Conservation (phyloP, 2,888 invertebrate genomes). For the Mesochorus sp. region DNA sequence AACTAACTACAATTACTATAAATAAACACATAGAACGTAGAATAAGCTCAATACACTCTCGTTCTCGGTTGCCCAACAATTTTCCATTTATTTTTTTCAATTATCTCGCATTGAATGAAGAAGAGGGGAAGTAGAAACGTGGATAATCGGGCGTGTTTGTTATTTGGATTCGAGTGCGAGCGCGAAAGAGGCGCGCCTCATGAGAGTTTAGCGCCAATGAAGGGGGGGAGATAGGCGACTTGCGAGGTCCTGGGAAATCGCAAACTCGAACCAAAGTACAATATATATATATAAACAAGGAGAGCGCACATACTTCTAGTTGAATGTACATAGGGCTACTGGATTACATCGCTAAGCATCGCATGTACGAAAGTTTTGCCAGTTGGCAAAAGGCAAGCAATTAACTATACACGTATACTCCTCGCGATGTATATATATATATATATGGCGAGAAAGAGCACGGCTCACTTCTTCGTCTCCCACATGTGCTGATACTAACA, state of each 20-base stretch:
- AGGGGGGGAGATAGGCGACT: not conserved
- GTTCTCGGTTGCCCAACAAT: too few relatives aligned
- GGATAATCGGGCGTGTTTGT: constrained; percentile 10
- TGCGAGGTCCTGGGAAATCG: constrained; percentile 34
- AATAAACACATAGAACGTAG: not conserved
- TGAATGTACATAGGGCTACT: constrained; percentile 14
- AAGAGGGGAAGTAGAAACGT: too few relatives aligned
- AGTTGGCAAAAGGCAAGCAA: constrained; percentile 39
- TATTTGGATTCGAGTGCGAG: not conserved
- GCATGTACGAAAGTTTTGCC: constrained; percentile 33
- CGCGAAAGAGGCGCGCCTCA: constrained; percentile 8
- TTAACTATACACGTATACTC: constrained; percentile 18
- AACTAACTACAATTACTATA: not conserved
- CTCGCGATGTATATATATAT: not conserved
- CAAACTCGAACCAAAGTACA: not conserved
- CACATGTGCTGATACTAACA: not conserved
- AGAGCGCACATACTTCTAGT: not conserved
- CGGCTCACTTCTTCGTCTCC: constrained; percentile 16
- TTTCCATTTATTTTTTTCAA: too few relatives aligned
- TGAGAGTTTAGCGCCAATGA: not conserved
- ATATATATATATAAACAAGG: not conserved
- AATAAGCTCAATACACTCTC: too few relatives aligned
- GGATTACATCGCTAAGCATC: constrained; percentile 17
- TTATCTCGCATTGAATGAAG: too few relatives aligned
- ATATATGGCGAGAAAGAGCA: constrained; percentile 6